Conservation (phyloP, 2,113 vertebrate species). For the Brevimyrus niger region DNA sequence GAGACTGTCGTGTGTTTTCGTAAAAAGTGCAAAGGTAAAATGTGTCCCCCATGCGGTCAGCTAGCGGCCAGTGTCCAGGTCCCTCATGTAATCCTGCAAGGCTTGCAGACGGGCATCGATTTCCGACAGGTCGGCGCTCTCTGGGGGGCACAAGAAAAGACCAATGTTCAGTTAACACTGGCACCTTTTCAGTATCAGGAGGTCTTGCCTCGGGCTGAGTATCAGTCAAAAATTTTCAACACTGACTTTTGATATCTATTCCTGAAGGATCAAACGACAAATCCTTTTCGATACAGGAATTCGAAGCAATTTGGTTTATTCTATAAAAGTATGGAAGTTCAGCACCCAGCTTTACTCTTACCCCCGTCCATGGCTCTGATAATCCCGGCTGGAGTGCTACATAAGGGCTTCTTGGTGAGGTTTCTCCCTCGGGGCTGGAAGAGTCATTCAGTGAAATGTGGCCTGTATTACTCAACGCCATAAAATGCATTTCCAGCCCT, state of each 20-base stretch:
- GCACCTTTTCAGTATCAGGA: neutral
- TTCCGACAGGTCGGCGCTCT: constrained; percentile 75
- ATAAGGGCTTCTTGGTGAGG: constrained; percentile 51
- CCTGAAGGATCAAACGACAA: neutral
- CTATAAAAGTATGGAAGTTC: neutral
- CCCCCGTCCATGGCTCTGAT: constrained; percentile 40
- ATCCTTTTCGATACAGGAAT: neutral
- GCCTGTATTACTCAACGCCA: neutral
- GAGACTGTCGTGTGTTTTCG: neutral
- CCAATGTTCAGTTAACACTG: neutral
- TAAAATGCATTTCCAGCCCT: neutral
- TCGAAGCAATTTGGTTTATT: neutral
- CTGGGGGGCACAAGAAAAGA: constrained; percentile 44
- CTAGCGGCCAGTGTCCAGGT: constrained; percentile 68
- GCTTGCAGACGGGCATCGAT: constrained; percentile 83
- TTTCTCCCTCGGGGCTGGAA: constrained; percentile 50
- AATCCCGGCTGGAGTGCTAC: constrained; percentile 60
- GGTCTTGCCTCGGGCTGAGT: neutral
- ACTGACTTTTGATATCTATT: neutral
- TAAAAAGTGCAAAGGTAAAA: neutral
- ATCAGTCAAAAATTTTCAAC: neutral
- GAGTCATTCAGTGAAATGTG: neutral
- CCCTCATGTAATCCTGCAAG: constrained; percentile 86
- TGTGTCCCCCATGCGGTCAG: neutral
- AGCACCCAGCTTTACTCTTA: constrained; percentile 13